A percentile compares a stretch with the other conserved stretches of the same genome.
Conservation (phyloP, 2,113 vertebrate genomes). For the Atlantisia rogersi region DNA sequence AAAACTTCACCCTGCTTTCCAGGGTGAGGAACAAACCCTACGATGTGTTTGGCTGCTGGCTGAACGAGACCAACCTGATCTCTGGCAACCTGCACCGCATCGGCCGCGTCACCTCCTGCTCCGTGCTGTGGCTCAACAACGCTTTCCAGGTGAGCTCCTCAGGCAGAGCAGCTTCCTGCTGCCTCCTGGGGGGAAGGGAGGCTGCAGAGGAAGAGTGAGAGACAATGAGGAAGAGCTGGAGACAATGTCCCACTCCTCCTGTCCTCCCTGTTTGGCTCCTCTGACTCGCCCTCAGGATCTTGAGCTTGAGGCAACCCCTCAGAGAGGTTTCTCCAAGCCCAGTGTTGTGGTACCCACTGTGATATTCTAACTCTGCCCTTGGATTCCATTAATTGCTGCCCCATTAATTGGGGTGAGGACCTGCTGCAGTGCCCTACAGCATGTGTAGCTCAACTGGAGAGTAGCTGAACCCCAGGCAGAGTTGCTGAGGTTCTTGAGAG, state of each 20-base stretch:
- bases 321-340: fast-evolving
- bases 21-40: constrained; percentile 97
- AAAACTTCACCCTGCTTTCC: constrained; percentile 90
- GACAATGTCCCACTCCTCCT: background rate
- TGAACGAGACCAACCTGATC: constrained; percentile 94
- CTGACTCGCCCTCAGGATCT: background rate
- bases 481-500: background rate
- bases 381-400: background rate
- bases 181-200: background rate
- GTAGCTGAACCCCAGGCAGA: background rate
- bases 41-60: constrained; percentile 97
- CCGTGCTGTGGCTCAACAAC: constrained; percentile 96
- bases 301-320: background rate
- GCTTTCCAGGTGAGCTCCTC: constrained; percentile 89
- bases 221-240: background rate
- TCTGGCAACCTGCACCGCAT: constrained; percentile 97
- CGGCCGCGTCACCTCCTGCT: constrained; percentile 94
- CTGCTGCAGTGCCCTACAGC: background rate
- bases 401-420: background rate
- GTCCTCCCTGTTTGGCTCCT: constrained; percentile 21
- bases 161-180: background rate
- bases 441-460: background rate
- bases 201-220: background rate
- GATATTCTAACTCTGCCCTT: background rate
- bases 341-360: background rate